Conservation (phyloP, 2,113 vertebrate genomes). For the Seriola rivoliana region DNA sequence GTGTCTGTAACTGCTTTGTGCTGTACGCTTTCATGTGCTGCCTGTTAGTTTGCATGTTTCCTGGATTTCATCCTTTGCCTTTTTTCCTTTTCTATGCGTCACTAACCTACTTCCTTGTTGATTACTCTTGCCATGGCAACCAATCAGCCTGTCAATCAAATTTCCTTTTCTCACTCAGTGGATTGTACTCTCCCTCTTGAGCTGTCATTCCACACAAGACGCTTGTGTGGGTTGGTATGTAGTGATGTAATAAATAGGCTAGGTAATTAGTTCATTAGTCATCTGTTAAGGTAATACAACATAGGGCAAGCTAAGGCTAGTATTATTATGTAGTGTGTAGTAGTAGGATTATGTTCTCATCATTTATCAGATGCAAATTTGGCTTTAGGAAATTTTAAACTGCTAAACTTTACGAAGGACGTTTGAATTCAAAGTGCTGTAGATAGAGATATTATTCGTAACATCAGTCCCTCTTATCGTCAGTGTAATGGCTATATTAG, state of each 20-base stretch:
- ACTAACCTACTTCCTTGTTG: constrained; percentile 71
- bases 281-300: neutral
- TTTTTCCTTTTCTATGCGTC: constrained; percentile 22
- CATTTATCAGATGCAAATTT: neutral
- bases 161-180: constrained; percentile 73
- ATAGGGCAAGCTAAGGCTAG: neutral
- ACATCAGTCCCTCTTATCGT: neutral
- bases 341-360: neutral
- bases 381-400: neutral
- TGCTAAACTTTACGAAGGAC: neutral
- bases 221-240: constrained; percentile 44
- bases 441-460: neutral
- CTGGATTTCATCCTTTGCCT: constrained; percentile 34
- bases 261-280: neutral
- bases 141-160: constrained; percentile 85
- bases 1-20: constrained; percentile 25
- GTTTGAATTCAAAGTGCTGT: neutral
- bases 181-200: constrained; percentile 83
- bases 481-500: neutral
- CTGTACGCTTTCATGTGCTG: constrained; percentile 32
- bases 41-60: constrained; percentile 62
- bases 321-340: no score
- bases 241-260: neutral
- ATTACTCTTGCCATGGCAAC: constrained; percentile 83
- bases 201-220: constrained; percentile 42